Base-by-base conservation (phyloP, 2,797 vertebrate genomes). In the Ataeniobius toweri region DNA sequence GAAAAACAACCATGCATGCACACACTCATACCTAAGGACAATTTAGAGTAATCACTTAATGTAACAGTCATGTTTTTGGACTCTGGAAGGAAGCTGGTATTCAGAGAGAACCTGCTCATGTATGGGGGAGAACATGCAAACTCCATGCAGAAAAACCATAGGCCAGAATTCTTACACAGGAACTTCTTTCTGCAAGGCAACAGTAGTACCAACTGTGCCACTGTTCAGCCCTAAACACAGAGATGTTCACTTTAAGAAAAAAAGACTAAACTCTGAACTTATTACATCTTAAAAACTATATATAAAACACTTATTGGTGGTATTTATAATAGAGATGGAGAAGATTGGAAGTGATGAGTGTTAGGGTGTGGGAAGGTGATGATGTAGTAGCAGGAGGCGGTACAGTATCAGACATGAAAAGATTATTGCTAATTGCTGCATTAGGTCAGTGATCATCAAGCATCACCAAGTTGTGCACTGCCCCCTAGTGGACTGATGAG, bases 401-500 rank as follows among this genome's bases (percentile, higher is more conserved):
- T 59, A 4, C 16, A 50, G 48, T 39, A 20, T 63, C 13, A 39
- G 26, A 10, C 46, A 31, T 31, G 8, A 20, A 28, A 50, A 61
- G 63, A 48, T 0, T 51, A 12, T 39, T 10, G 31, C 8, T 7
- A 31, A n/a, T 22, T 58, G 63, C 18, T 58, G 69, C 73, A 56
- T 16, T 22, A 50, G 36, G 63, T 31, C 26, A 71, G 46, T 10
- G n/a, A 39, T 36, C 9, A 36, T 39, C 36, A 22, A 22, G 36
- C 36, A 46, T 48, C n/a, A 28, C 28, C 9, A 73, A 7, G 63
- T 80, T 39, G 67, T 53, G 26, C 44, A 16, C 83, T 83, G 84
- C 85, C 89, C 89, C 84, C 92, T 89, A 77, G 85, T 91, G 90
- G 36, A 65, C n/a, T 36, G 26, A 69, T 50, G 48, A 50, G 44